These are phyloP conservation scores for Pomacea maculata DNA, from an alignment of 1,140 invertebrate species.

Conservation along the genomic window DNA sequence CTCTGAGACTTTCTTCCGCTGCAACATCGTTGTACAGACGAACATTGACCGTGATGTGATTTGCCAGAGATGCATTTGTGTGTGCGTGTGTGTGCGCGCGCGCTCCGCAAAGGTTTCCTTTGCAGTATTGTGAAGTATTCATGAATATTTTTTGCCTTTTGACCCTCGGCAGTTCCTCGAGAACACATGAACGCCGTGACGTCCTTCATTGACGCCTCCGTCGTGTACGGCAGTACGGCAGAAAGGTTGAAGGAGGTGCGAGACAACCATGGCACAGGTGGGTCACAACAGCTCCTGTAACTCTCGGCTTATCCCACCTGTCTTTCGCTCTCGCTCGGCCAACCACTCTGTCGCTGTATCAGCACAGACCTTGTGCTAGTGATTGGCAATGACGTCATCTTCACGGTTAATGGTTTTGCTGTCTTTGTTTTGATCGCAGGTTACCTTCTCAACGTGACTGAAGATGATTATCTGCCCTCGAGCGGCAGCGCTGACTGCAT, in stretches of 20 bases:
- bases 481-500: conserved; percentile 20
- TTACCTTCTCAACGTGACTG: conserved; percentile 6
- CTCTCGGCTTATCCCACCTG: not conserved
- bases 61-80: no score
- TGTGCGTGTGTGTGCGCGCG: no score
- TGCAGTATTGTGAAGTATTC: no score
- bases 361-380: no score
- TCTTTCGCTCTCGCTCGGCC: not conserved
- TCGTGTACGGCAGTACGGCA: conserved; percentile 92
- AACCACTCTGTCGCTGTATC: no score
- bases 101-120: no score
- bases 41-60: no score
- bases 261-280: conserved; percentile 5
- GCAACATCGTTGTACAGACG: no score
- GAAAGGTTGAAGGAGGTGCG: conserved; percentile 52
- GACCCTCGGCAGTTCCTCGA: conserved; percentile 68
- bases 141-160: no score
- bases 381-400: no score
- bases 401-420: no score
- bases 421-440: conserved; percentile 6
- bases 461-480: conserved; percentile 4
- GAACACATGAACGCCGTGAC: conserved; percentile 94
- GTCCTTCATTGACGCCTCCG: conserved; percentile 93
- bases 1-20: no score
- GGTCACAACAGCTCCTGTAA: not conserved